Conservation (phyloP, 2,888 invertebrate genomes). For the Hirtodrosophila cameraria region DNA sequence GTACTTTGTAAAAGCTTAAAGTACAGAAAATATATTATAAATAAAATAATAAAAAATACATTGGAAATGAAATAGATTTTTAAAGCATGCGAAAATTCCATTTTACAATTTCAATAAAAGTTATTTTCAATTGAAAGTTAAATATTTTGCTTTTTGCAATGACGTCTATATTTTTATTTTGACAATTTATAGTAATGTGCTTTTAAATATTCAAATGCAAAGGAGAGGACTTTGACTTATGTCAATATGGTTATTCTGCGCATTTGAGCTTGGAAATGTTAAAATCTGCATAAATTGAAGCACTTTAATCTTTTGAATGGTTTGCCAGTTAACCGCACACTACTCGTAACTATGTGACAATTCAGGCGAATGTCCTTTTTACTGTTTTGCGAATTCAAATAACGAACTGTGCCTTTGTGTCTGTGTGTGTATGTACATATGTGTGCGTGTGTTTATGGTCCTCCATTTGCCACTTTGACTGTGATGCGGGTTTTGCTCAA, state of each 20-base stretch:
- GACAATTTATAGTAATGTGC: too few species aligned
- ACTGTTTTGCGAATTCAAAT: conserved; percentile 36
- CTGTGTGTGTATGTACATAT: conserved; percentile 2
- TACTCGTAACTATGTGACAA: conserved; percentile 45
- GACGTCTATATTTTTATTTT: too few species aligned
- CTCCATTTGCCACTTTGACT: conserved; percentile 13
- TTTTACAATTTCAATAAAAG: too few species aligned
- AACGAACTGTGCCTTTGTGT: too few species aligned
- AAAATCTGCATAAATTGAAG: conserved; percentile 12
- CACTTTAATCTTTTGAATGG: conserved; percentile 42
- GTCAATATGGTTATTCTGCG: neutral
- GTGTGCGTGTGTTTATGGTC: conserved; percentile 2
- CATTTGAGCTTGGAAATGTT: neutral
- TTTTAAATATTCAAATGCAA: conserved; percentile 5
- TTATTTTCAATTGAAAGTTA: too few species aligned
- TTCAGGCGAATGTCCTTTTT: conserved; percentile 55
- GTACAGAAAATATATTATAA: too few species aligned
- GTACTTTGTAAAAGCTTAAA: too few species aligned
- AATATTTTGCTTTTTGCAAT: too few species aligned
- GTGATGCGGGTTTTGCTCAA: conserved; percentile 43
- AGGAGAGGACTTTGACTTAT: conserved; percentile 8
- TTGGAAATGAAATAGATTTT: too few species aligned
- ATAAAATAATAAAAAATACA: too few species aligned
- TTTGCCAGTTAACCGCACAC: conserved; percentile 22
- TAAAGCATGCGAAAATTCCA: too few species aligned